Conservation (phyloP, 2,888 invertebrate genomes). For the Falcaria lacertinaria region DNA sequence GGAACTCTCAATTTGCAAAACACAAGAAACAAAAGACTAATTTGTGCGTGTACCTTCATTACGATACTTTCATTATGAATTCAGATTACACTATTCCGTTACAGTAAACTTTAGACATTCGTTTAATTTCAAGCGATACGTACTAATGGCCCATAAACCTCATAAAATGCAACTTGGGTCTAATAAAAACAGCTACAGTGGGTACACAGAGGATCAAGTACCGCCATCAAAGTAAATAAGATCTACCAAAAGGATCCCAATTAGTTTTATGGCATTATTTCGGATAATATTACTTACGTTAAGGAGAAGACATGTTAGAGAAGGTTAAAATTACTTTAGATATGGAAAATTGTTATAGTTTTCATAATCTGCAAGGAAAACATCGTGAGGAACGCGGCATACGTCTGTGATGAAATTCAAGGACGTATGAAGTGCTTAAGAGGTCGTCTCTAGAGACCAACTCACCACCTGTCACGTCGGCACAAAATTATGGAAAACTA, state of each 20-base stretch:
- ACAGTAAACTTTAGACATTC: background rate
- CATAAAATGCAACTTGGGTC: constrained; percentile 23
- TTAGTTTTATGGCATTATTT: constrained; percentile 7
- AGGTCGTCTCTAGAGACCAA: too few species aligned
- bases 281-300: constrained; percentile 1
- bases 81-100: background rate
- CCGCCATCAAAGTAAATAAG: constrained; percentile 7
- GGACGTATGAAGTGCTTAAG: too few species aligned
- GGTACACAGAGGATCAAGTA: constrained; percentile 10
- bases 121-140: constrained; percentile 20
- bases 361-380: too few species aligned
- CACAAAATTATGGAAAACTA: too few species aligned
- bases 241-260: constrained; percentile 11
- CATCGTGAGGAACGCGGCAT: too few species aligned
- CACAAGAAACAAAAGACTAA: too few species aligned
- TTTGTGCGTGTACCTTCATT: too few species aligned
- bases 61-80: background rate
- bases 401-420: too few species aligned
- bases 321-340: background rate
- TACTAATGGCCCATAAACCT: constrained; percentile 30
- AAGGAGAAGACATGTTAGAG: background rate
- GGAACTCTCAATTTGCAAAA: too few species aligned
- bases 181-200: constrained; percentile 22
- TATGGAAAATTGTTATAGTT: too few species aligned
- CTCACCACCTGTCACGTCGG: too few species aligned